A percentile compares a stretch with the other conserved stretches of the same genome.
Conservation (phyloP, 2,888 invertebrate species). For the Diarsia mendica region DNA sequence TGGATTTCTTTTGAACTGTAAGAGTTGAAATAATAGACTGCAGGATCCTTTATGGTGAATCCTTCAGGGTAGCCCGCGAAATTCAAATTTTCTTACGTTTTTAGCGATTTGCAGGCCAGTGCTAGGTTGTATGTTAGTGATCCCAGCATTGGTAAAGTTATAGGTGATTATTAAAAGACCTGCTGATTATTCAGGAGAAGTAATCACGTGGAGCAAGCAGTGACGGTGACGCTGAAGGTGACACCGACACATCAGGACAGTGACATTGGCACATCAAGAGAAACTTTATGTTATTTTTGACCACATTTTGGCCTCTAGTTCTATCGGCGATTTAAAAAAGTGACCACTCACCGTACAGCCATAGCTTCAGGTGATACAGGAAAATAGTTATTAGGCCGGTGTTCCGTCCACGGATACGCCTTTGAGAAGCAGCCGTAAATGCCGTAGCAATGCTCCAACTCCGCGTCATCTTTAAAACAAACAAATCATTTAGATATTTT, state of each 20-base stretch:
- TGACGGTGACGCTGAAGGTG: background rate
- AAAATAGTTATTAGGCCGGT: slow-evolving; percentile 94
- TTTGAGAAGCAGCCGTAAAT: slow-evolving; percentile 95
- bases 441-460: slow-evolving; percentile 93
- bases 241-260: too few species aligned
- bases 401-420: slow-evolving; percentile 94
- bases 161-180: background rate
- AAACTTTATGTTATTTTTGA: background rate
- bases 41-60: too few species aligned
- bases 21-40: too few species aligned
- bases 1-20: background rate
- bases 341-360: slow-evolving; percentile 85
- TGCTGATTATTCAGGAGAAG: background rate
- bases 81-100: too few species aligned
- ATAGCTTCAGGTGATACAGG: slow-evolving; percentile 93
- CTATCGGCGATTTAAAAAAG: background rate
- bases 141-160: background rate
- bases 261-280: background rate
- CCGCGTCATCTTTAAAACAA: slow-evolving; percentile 81
- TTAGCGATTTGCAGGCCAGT: too few species aligned
- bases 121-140: too few species aligned
- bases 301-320: background rate
- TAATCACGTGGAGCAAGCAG: background rate
- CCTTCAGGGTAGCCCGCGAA: too few species aligned
- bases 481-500: slow-evolving; percentile 13